Evolutionary conservation across 1,140 invertebrate species (phyloP), one percentile per base, ranked within the genome.

Genomic region (Bombus balteatus): DNA sequence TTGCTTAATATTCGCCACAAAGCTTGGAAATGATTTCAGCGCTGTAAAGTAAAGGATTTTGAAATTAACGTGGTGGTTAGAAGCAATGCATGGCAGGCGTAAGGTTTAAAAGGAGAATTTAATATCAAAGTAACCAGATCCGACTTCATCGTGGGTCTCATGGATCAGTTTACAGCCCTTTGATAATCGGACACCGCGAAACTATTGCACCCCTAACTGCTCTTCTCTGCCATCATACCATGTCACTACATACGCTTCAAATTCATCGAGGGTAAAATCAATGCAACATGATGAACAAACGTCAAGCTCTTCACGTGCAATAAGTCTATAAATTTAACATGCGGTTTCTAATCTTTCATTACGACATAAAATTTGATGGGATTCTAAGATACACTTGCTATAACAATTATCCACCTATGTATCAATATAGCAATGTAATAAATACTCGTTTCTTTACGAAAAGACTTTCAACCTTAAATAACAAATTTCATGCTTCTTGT

Each of bases 41-140:
- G 5, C 15, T 57, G 3, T 13, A 39, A 57, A 8, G 34, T 59
- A 71, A 79, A 72, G 28, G 25, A 59, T 57, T 74, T 71, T n/a
- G 32, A 65, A 62, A 81, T 86, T 70, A 76, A 76, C 71, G 32
- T 28, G 47, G 53, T 22, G 73, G 82, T 53, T 75, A 25, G 82
- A 57, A 62, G 65, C n/a, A 76, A 87, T 28, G 75, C 18, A 28
- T 22, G 41, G 41, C 76, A 71, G 75, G 85, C 87, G 81, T 83
- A 87, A 90, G 83, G 89, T 90, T 88, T 92, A 91, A 92, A 91
- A 91, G 90, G 81, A 90, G 88, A 90, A 92, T 94, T 92, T 93
- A 93, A 94, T 93, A 94, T 92, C 91, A 92, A 85, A 82, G 92
- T 88, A 91, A 93, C 90, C 88, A 81, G 91, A 93, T 91, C 90